phyloP scores from a whole-genome alignment of 2,797 vertebrate species.

The Notamacropus eugenii region DNA sequence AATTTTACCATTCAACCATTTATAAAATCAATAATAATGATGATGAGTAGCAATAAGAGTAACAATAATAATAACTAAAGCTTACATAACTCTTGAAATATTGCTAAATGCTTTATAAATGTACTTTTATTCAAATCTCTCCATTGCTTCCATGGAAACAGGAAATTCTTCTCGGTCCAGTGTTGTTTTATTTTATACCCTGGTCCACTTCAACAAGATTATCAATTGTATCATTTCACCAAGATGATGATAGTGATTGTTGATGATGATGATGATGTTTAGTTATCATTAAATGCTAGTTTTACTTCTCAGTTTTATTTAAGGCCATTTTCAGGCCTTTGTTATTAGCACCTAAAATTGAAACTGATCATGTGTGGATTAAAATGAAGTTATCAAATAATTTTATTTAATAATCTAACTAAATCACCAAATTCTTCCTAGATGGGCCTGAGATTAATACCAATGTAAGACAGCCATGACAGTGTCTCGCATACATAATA shows the following conservation, averaged over 20 bases:
- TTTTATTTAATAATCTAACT: not conserved
- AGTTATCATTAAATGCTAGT: not conserved
- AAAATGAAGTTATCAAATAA: not conserved
- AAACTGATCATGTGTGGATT: not conserved
- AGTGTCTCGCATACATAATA: too few relatives aligned
- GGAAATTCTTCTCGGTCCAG: not conserved
- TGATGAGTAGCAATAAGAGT: too few relatives aligned
- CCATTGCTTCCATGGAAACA: not conserved
- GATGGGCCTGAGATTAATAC: not conserved
- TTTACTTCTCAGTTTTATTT: not conserved
- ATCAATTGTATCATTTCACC: not conserved
- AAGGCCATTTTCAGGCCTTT: not conserved
- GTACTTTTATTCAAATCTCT: too few relatives aligned
- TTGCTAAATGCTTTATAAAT: not conserved
- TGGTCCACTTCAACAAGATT: fast-evolving
- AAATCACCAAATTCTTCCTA: not conserved
- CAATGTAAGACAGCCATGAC: too few relatives aligned
- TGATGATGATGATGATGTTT: too few relatives aligned
- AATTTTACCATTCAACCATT: not conserved
- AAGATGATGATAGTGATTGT: too few relatives aligned
- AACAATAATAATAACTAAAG: not conserved
- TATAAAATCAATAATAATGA: not conserved
- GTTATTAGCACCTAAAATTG: not conserved
- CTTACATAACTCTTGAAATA: not conserved
- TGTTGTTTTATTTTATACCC: not conserved